Conservation (phyloP, 2,888 invertebrate species). For the Eupithecia insigniata region DNA sequence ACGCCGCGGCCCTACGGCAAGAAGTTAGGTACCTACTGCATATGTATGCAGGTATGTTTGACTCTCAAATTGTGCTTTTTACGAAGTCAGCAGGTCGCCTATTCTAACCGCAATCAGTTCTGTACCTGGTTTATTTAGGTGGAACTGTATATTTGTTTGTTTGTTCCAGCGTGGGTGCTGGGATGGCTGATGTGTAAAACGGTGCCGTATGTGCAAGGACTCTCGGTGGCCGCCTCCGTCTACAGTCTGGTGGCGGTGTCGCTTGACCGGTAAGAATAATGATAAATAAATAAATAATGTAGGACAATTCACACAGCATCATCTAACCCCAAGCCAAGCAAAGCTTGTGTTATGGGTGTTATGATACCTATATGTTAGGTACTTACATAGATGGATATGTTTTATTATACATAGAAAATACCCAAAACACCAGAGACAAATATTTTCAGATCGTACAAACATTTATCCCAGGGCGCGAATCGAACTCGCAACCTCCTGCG, state of each 20-base stretch:
- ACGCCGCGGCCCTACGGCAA: too few species aligned
- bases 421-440: too few species aligned
- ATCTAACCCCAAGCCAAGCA: too few species aligned
- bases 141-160: conserved; percentile 24
- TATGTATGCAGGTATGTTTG: too few species aligned
- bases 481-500: too few species aligned
- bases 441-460: too few species aligned
- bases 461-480: too few species aligned
- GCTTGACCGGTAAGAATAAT: conserved; percentile 90
- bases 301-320: not conserved
- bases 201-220: conserved; percentile 97
- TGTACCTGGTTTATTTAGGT: not conserved
- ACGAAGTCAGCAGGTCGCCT: not conserved
- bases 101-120: not conserved
- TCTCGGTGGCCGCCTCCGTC: conserved; percentile 97
- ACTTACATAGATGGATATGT: too few species aligned
- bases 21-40: not conserved
- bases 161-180: conserved; percentile 93
- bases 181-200: conserved; percentile 98
- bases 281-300: too few species aligned
- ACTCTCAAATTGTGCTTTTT: not conserved
- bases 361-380: too few species aligned
- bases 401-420: too few species aligned
- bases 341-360: too few species aligned
- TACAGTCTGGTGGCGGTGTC: conserved; percentile 98